A percentile compares a stretch with the other conserved stretches of the same genome.
Evolutionary conservation across 1,140 invertebrate genomes (phyloP).

Genomic region (Micrasema longulum): DNA sequence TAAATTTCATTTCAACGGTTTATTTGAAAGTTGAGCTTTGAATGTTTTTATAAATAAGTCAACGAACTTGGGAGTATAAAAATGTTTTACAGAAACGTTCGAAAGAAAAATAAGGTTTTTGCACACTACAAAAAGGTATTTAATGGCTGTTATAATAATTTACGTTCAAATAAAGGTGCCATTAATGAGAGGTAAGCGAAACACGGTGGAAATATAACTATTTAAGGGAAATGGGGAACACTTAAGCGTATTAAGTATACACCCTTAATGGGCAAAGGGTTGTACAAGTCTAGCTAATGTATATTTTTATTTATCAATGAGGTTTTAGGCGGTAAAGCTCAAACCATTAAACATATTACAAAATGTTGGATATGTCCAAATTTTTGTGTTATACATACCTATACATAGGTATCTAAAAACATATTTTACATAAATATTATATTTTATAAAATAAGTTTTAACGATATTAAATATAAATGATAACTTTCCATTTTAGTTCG

Average conservation of each 20-base stretch:
- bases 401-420: too few relatives aligned
- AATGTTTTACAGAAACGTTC: neutral
- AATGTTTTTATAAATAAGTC: too few relatives aligned
- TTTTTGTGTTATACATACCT: too few relatives aligned
- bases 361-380: too few relatives aligned
- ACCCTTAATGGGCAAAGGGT: conserved; percentile 18
- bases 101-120: neutral
- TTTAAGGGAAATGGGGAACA: conserved; percentile 1
- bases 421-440: too few relatives aligned
- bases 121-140: conserved; percentile 12
- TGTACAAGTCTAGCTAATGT: neutral
- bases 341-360: too few relatives aligned
- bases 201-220: conserved; percentile 5
- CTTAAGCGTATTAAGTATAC: neutral
- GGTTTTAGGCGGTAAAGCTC: neutral
- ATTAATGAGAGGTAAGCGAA: conserved; percentile 4
- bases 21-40: too few relatives aligned
- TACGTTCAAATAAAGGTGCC: conserved; percentile 28
- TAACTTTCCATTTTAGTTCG: too few relatives aligned
- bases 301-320: conserved; percentile 26
- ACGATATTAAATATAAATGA: too few relatives aligned
- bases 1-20: too few relatives aligned
- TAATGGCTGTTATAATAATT: conserved; percentile 28
- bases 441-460: too few relatives aligned
- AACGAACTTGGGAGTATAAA: too few relatives aligned